Evolutionary conservation across 2,113 vertebrate genomes (phyloP), one percentile per base, ranked within the genome.

Genomic region (Stegastes partitus): DNA sequence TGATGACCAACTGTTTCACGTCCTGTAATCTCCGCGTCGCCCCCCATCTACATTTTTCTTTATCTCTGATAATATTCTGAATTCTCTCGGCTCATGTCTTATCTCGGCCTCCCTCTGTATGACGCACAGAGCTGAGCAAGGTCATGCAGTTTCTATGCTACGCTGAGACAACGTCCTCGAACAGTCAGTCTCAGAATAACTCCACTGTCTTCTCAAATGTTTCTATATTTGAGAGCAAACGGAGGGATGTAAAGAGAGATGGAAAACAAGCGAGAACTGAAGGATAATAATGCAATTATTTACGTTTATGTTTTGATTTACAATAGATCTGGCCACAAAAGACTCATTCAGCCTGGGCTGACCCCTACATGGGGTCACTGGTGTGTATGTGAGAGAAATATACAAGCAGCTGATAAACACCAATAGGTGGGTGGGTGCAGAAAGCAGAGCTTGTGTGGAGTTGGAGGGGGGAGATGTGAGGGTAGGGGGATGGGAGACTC

Each of bases 101-200:
- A 90, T 92, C 89, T 90, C 2, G 8, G 69, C 65, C 7, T 1
- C 61, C 74, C 76, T 59, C 65, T 0, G 5, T 39, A 31, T 93
- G 90, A 92, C 82, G 86, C 91, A 92, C 73, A 21, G 7, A 79
- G 55, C 58, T 1, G 11, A 37, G 51, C 74, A 82, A 85, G 83
- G 90, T 83, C 89, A 81, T 51, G 54, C 64, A 26, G 45, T 80
- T 84, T 74, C 82, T 80, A 44, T 72, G 72, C 55, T 2, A 26
- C 44, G 5, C 44, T 74, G 49, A 81, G 55, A 86, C 71, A 78
- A 63, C 76, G 71, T 73, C 57, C 53, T 84, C 22, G 6, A 75
- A 55, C 34, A 14, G 0, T 26, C 68, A 47, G 10, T 68, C 31
- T 74, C 19, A 23, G 47, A 68, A 50, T 31, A 61, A 76, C 45